Evolutionary conservation across 2,888 invertebrate species (phyloP).

Genomic region (Amblyteles armatorius): DNA sequence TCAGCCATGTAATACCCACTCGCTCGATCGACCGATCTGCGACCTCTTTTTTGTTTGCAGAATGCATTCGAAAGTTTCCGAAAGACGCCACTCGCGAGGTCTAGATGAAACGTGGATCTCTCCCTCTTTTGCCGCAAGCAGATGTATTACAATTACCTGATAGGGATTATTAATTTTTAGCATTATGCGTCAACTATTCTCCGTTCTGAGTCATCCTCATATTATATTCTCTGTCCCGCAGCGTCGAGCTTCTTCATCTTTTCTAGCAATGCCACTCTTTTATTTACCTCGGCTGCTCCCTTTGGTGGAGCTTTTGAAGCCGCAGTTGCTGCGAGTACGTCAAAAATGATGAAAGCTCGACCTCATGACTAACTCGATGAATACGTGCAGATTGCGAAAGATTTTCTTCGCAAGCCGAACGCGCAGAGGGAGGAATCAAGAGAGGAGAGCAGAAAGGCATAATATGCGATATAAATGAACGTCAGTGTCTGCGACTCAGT

Average conservation of each 20-base stretch:
- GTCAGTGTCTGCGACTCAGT: slow-evolving; percentile 2
- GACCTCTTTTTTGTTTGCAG: neutral
- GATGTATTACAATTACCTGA: slow-evolving; percentile 38
- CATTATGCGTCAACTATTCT: slow-evolving; percentile 25
- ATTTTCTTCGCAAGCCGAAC: slow-evolving; percentile 17
- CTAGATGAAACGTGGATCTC: slow-evolving; percentile 37
- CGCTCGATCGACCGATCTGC: neutral
- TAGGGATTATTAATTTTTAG: slow-evolving; percentile 51
- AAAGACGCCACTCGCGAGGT: slow-evolving; percentile 14
- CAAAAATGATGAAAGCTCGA: slow-evolving; percentile 1
- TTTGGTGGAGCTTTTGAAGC: neutral
- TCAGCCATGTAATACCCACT: too few relatives aligned
- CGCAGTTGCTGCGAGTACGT: neutral
- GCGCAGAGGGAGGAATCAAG: neutral
- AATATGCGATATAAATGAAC: slow-evolving; percentile 37
- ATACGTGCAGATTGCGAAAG: neutral
- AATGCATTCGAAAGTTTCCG: slow-evolving; percentile 8
- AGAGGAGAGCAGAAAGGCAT: neutral
- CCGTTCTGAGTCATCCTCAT: neutral
- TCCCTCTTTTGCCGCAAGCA: neutral
- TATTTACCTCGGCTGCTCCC: neutral
- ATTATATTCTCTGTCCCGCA: neutral
- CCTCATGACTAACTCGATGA: neutral
- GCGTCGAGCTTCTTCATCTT: neutral
- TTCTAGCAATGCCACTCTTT: neutral